Conservation (phyloP, 1,140 invertebrate species). For the Euura lappo region DNA sequence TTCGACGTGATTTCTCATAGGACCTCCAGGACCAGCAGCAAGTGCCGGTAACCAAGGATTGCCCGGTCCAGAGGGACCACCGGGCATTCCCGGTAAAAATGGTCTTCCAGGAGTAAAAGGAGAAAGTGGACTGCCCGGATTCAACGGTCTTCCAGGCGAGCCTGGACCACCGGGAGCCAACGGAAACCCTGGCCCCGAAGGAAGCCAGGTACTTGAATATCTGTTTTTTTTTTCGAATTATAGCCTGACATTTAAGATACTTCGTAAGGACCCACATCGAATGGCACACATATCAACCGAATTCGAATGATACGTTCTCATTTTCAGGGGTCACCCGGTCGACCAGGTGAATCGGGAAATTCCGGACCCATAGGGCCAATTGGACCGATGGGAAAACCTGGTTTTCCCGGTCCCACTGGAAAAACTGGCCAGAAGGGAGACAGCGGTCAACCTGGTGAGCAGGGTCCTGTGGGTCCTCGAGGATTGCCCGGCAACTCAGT, state of each 20-base stretch:
- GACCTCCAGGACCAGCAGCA: conserved; percentile 24
- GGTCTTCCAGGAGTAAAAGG: conserved; percentile 46
- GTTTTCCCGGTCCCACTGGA: conserved; percentile 49
- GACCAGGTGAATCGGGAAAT: conserved; percentile 43
- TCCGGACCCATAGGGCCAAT: conserved; percentile 49
- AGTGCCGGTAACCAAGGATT: neutral
- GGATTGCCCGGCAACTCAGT: conserved; percentile 65
- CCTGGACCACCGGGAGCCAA: conserved; percentile 38
- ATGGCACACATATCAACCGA: no score
- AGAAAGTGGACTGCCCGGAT: conserved; percentile 41
- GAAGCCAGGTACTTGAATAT: conserved; percentile 40
- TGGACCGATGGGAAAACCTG: conserved; percentile 39
- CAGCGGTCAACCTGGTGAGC: conserved; percentile 56
- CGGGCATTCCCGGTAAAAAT: conserved; percentile 39
- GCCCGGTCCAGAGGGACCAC: conserved; percentile 36
- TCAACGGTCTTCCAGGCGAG: conserved; percentile 46
- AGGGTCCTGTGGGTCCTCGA: conserved; percentile 68
- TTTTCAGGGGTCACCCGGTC: conserved; percentile 44
- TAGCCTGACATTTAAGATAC: neutral
- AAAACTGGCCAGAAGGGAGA: conserved; percentile 58
- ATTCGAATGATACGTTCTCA: neutral
- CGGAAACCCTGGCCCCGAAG: conserved; percentile 41
- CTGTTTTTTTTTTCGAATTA: conserved; percentile 18
- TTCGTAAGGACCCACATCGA: no score
- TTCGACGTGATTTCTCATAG: neutral